Conservation (phyloP, 2,113 vertebrate genomes). For the Tapirus terrestris region DNA sequence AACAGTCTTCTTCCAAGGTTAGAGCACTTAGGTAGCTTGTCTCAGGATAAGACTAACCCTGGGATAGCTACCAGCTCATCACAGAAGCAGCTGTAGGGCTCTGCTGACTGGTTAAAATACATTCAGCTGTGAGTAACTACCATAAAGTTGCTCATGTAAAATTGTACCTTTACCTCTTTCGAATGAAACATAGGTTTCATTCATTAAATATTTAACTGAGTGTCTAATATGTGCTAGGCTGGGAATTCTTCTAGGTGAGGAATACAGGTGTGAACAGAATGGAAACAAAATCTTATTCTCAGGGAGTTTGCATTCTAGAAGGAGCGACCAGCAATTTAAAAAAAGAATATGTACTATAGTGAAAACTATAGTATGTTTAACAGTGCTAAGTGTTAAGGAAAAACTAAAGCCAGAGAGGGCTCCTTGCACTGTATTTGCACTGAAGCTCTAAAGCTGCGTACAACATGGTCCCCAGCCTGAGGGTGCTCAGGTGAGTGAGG, state of each 20-base stretch:
- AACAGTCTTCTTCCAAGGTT: not conserved
- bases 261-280: not conserved
- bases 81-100: not conserved
- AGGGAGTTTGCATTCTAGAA: not conserved
- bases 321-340: not conserved
- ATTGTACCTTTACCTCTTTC: not conserved
- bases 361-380: not conserved
- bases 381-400: not conserved
- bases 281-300: not conserved
- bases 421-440: not conserved
- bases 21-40: not conserved
- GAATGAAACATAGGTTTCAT: not conserved
- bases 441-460: not conserved
- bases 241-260: not conserved
- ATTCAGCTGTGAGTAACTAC: not conserved
- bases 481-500: not conserved
- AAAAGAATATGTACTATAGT: not conserved
- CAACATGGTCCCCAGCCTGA: accelerated
- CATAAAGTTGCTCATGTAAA: not conserved
- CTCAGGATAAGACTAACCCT: not conserved
- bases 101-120: not conserved
- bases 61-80: not conserved
- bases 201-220: not conserved
- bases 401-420: not conserved
- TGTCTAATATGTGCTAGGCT: not conserved